Evolutionary conservation across 2,797 vertebrate species (phyloP).

Genomic region (Anolis apletophallus): DNA sequence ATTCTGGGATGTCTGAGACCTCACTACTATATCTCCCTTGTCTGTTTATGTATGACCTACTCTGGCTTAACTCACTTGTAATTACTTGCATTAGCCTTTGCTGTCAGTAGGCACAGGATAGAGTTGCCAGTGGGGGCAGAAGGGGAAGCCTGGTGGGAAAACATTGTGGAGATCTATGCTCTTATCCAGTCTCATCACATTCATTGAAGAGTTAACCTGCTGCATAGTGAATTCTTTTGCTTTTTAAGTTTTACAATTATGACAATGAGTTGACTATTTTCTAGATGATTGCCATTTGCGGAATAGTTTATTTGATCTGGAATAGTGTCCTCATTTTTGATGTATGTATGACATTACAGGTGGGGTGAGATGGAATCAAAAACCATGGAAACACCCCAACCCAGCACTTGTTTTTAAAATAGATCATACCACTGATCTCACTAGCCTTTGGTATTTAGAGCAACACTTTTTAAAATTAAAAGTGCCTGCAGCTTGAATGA

Average conservation of each 20-base stretch:
- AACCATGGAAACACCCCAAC: neutral
- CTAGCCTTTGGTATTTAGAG: constrained; percentile 38
- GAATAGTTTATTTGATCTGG: constrained; percentile 46
- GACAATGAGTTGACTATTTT: constrained; percentile 38
- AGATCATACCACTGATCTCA: neutral
- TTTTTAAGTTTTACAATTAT: constrained; percentile 39
- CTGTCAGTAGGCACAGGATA: too few species aligned
- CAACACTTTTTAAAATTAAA: constrained; percentile 44
- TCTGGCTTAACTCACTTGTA: too few species aligned
- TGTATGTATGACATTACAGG: constrained; percentile 30
- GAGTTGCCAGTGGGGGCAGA: too few species aligned
- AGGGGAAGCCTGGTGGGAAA: too few species aligned
- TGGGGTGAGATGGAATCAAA: neutral
- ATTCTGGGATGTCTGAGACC: too few species aligned
- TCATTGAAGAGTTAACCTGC: neutral
- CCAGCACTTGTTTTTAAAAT: neutral
- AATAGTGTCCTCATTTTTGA: constrained; percentile 35
- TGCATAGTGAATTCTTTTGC: constrained; percentile 47
- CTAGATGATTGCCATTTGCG: constrained; percentile 53
- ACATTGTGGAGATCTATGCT: too few species aligned
- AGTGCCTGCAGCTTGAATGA: constrained; percentile 54
- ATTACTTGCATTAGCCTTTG: too few species aligned
- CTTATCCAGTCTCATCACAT: too few species aligned
- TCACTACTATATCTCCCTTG: too few species aligned
- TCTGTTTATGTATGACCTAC: too few species aligned